Evolutionary conservation across 2,888 invertebrate genomes (phyloP).

Genomic region (Ormyrus nitidulus): DNA sequence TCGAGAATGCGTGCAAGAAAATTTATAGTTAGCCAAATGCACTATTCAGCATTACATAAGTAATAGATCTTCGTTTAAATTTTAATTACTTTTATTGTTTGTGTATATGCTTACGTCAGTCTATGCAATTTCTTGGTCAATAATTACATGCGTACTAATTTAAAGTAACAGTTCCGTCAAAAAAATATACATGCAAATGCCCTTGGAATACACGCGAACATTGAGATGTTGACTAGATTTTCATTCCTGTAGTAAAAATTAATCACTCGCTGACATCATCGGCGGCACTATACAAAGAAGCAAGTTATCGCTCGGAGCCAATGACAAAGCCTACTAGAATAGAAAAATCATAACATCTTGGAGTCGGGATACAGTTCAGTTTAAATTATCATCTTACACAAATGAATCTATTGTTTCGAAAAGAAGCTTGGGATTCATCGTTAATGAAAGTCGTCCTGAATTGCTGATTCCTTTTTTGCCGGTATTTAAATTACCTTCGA

Average conservation of each 20-base stretch:
- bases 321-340: constrained; percentile 9
- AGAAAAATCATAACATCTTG: constrained; percentile 22
- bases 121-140: too few relatives aligned
- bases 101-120: not conserved
- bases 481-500: too few relatives aligned
- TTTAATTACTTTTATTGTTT: not conserved
- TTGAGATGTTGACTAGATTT: constrained; percentile 27
- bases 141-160: too few relatives aligned
- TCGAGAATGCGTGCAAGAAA: too few relatives aligned
- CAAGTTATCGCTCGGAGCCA: constrained; percentile 1
- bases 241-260: constrained; percentile 31
- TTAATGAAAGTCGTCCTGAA: too few relatives aligned
- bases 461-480: too few relatives aligned
- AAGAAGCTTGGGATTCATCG: too few relatives aligned
- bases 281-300: not conserved
- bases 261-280: constrained; percentile 39
- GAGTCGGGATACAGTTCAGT: too few relatives aligned
- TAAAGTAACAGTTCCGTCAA: constrained; percentile 11
- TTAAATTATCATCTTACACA: too few relatives aligned
- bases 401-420: too few relatives aligned
- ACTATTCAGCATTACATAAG: too few relatives aligned
- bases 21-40: not conserved
- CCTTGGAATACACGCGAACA: constrained; percentile 30
- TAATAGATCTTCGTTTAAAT: too few relatives aligned
- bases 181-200: constrained; percentile 7